Evolutionary conservation across 1,140 invertebrate species (phyloP), one percentile per base, ranked within the genome.

Genomic region (Dryas iulia): DNA sequence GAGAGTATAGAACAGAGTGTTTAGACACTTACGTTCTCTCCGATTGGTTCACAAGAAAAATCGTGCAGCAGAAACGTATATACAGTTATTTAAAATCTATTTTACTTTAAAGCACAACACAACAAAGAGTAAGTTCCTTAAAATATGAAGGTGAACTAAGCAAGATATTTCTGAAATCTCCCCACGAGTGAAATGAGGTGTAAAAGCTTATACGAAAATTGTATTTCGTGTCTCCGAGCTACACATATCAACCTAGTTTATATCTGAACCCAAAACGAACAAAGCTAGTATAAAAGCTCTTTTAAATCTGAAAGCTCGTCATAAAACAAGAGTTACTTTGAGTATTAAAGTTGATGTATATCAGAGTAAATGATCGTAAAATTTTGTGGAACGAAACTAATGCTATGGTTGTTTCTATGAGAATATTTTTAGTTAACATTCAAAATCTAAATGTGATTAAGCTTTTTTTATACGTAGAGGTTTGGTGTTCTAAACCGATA

Each of bases 361-460:
- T 47, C 39, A 47, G 18, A 47, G 39, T 47, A 47, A 47, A 21
- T 39, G 35, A 26, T 24, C 24, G 24, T 52, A 61, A 61, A 61
- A 61, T 26, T 52, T 52, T 28, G 59, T 61, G 59, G n/a, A 52
- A 18, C 35, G 25, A 12, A 33, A 21, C 39, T 47, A 47, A 21
- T 47, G 18, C 21, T 47, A 47, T 6, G 8, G 14, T 47, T 47
- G 12, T 39, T 39, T 5, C 6, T 14, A 39, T 35, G n/a, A 6
- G n/a, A 35, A 7, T 3, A 8, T 47, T 21, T 14, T 21, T 18
- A 47, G 14, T 47, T 47, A 8, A 47, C 18, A 21, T 47, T 47
- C 7, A 47, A 47, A 3, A 47, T 8, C 35, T 2, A 6, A 1
- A 18, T 10, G 6, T 18, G 18, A 39, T n/a, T 3, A 47, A 47